Conservation (phyloP, 2,113 vertebrate species). For the Phylloscopus whistleri region DNA sequence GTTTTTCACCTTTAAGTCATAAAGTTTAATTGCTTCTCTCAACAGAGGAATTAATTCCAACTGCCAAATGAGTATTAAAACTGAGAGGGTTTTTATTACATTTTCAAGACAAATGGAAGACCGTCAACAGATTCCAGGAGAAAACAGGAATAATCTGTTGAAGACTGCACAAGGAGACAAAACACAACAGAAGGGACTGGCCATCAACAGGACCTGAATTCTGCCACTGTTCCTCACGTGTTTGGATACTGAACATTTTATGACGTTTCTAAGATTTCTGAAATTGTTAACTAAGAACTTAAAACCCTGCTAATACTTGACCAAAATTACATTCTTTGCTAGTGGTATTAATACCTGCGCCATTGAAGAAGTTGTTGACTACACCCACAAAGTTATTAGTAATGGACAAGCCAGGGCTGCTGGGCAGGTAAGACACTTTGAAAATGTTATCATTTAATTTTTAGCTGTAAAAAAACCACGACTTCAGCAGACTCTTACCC, state of each 20-base stretch:
- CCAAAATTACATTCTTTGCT: not conserved
- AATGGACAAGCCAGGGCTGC: not conserved
- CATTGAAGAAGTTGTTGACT: not conserved
- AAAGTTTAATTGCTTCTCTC: not conserved
- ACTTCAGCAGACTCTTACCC: conserved; percentile 68
- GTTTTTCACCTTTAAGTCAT: not conserved
- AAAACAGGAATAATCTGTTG: not conserved
- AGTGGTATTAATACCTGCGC: not conserved
- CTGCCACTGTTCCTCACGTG: not conserved
- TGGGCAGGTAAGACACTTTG: not conserved
- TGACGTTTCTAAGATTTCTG: not conserved
- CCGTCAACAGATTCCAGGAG: not conserved
- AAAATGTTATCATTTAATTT: not conserved
- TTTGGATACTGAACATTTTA: not conserved
- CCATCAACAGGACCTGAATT: not conserved
- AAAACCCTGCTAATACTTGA: not conserved
- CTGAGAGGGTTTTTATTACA: not conserved
- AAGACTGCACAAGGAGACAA: not conserved
- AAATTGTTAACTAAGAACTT: not conserved
- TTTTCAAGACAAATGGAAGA: not conserved
- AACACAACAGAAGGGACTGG: not conserved
- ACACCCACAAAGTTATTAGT: not conserved
- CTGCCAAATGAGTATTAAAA: not conserved
- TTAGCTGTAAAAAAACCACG: not conserved
- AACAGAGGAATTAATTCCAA: not conserved